phyloP scores from a whole-genome alignment of 1,140 invertebrate genomes.

The Schlechtendalia chinensis region DNA sequence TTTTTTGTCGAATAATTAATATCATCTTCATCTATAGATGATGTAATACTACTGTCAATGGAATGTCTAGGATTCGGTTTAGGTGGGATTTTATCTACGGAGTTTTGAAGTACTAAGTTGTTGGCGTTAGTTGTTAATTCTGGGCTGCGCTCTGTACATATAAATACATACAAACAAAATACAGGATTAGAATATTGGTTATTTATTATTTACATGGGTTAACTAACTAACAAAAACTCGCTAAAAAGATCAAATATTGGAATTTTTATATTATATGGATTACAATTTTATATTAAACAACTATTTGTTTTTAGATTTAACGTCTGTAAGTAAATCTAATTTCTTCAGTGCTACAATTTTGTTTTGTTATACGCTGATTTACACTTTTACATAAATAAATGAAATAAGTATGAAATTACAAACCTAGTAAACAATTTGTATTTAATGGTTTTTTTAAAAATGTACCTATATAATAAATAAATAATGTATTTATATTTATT shows the following conservation, averaged over 20 bases:
- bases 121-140: conserved; percentile 47
- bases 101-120: conserved; percentile 34
- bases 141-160: conserved; percentile 44
- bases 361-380: conserved; percentile 31
- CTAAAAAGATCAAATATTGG: conserved; percentile 30
- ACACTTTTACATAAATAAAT: background rate
- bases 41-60: conserved; percentile 42
- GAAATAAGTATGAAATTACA: background rate
- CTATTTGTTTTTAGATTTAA: background rate
- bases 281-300: background rate
- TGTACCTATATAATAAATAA: background rate
- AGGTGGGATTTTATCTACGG: conserved; percentile 53
- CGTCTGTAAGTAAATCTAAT: background rate
- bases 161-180: conserved; percentile 42
- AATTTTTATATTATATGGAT: conserved; percentile 6
- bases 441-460: background rate
- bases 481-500: too few relatives aligned
- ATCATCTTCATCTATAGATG: conserved; percentile 39
- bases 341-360: conserved; percentile 2
- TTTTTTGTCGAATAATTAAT: conserved; percentile 44
- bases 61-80: conserved; percentile 57
- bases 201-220: conserved; percentile 35
- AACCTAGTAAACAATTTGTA: background rate
- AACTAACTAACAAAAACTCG: conserved; percentile 35
- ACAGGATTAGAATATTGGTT: conserved; percentile 43